phyloP scores from a whole-genome alignment of 2,888 invertebrate genomes.

The Drosophila quasianomalipes region DNA sequence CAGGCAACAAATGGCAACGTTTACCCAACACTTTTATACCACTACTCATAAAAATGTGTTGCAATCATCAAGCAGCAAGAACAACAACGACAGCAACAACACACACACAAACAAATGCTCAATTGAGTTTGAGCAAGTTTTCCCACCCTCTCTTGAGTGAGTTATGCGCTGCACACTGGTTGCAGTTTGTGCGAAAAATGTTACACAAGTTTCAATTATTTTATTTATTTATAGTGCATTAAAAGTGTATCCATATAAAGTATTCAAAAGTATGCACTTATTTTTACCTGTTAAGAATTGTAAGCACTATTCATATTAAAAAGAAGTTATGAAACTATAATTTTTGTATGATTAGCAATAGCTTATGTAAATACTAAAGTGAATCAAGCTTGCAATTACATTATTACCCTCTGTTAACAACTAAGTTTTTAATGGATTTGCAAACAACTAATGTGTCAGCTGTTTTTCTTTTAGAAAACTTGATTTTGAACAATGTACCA shows the following conservation, averaged over 20 bases:
- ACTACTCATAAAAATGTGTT: constrained; percentile 45
- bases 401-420: not conserved
- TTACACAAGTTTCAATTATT: too few species aligned
- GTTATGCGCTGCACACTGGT: constrained; percentile 44
- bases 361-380: not conserved
- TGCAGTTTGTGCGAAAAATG: not conserved
- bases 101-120: constrained; percentile 12
- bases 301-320: not conserved
- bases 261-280: not conserved
- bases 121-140: constrained; percentile 63
- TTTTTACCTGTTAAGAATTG: not conserved
- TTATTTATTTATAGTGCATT: not conserved
- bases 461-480: constrained; percentile 8
- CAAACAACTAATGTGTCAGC: constrained; percentile 6
- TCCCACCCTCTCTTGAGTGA: constrained; percentile 65
- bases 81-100: constrained; percentile 16
- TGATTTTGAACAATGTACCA: constrained; percentile 21
- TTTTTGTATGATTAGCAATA: not conserved
- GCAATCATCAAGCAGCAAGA: constrained; percentile 47
- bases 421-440: not conserved
- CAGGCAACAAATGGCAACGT: constrained; percentile 68
- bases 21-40: constrained; percentile 63
- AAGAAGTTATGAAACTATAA: not conserved
- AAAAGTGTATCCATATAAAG: not conserved
- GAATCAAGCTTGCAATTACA: not conserved